Evolutionary conservation across 2,113 vertebrate species (phyloP).

Genomic region (Pollachius pollachius): DNA sequence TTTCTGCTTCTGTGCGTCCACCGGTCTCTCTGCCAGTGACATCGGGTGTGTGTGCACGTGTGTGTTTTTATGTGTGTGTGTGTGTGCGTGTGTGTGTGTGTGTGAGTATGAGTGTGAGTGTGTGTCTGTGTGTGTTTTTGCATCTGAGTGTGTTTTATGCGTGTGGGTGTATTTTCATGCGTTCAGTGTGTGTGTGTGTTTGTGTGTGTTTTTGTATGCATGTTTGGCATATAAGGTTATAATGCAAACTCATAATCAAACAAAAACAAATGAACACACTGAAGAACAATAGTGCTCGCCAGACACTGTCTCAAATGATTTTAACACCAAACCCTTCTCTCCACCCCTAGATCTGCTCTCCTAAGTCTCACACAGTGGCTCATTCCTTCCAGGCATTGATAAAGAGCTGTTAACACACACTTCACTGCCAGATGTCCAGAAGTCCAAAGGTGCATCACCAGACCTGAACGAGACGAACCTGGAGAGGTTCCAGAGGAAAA

Average conservation of each 20-base stretch:
- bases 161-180: no score
- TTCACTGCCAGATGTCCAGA: slow-evolving; percentile 18
- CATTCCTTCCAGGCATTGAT: no score
- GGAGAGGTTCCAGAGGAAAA: background rate
- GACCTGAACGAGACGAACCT: no score
- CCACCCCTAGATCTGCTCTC: background rate
- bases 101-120: no score
- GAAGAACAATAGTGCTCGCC: slow-evolving; percentile 2
- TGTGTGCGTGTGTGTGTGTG: no score
- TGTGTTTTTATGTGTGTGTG: no score
- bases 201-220: background rate
- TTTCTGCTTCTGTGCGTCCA: no score
- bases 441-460: slow-evolving; percentile 27
- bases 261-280: background rate
- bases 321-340: background rate
- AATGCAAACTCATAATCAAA: background rate
- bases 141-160: no score
- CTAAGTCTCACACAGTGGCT: no score
- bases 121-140: no score
- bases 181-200: background rate
- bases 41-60: no score
- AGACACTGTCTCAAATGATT: slow-evolving; percentile 5
- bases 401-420: background rate
- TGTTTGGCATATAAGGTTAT: background rate
- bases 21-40: no score